Conservation (phyloP, 1,140 invertebrate genomes). For the Apis dorsata region DNA sequence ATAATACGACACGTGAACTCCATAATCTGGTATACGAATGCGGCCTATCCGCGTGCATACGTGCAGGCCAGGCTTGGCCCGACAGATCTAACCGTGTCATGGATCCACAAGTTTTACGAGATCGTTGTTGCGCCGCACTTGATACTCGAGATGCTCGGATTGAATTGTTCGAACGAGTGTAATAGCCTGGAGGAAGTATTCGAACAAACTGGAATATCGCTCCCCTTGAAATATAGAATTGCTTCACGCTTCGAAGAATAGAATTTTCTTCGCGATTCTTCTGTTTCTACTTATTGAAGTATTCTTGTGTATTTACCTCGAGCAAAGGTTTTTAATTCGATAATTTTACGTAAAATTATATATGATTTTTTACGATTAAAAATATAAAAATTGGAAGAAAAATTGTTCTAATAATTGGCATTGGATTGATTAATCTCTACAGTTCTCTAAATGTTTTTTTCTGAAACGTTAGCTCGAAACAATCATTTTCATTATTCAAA, state of each 20-base stretch:
- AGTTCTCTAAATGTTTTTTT: too few species aligned
- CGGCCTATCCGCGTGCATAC: conserved; percentile 37
- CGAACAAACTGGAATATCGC: neutral
- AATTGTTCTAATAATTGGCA: too few species aligned
- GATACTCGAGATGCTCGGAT: conserved; percentile 31
- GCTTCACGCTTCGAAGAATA: too few species aligned
- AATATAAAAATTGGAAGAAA: too few species aligned
- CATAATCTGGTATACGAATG: conserved; percentile 57
- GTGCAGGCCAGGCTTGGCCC: conserved; percentile 33
- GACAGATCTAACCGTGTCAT: conserved; percentile 47
- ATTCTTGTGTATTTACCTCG: neutral
- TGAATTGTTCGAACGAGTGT: conserved; percentile 21
- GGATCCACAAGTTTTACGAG: conserved; percentile 52
- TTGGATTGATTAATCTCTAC: too few species aligned
- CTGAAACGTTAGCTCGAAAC: too few species aligned
- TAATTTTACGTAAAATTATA: neutral
- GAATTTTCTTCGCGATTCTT: neutral
- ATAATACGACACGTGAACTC: conserved; percentile 69
- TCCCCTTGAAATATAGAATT: neutral
- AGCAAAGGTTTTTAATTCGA: neutral
- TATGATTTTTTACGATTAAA: too few species aligned
- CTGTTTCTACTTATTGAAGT: neutral
- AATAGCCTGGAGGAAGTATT: neutral
- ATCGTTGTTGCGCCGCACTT: conserved; percentile 14
- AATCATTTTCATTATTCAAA: neutral